Evolutionary conservation across 2,888 invertebrate species (phyloP), one percentile per base, ranked within the genome.

Genomic region (Heliconius cydno): DNA sequence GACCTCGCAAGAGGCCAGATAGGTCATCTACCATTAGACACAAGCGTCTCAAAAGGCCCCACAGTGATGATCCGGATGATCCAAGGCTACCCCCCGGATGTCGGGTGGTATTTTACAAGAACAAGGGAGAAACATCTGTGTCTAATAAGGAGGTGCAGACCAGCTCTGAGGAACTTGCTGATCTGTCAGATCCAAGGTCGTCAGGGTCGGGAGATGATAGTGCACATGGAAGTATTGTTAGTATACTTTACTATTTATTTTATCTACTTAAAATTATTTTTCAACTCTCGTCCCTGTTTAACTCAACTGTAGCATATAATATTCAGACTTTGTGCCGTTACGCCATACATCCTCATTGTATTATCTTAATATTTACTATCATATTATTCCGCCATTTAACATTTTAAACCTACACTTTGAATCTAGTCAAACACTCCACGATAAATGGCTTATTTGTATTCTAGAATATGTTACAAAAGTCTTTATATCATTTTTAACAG

Each of bases 81-180:
- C 41, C 68, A 0, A 46, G 38, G 12, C 12, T 65, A 12, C 74
- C 73, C 15, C 67, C 67, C 19, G 73, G n/a, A 5, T 68, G 70
- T 63, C 70, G 74, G 13, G 65, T 74, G n/a, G 38, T 77, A 7
- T n/a, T 80, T 46, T 77, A 75, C 28, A 75, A 68, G 15, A 34
- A 76, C 46, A 52, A n/a, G 12, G 70, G 46, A 22, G 65, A 77
- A 28, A 74, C 70, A 12, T 77, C 77, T 3, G 77, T 68, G n/a
- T 80, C 77, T n/a, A 73, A 52, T n/a, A 78, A 78, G 30, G 74
- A 57, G 4, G 38, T 74, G 1, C 57, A 78, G 78, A 79, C 63
- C 38, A 68, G 68, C n/a, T 60, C 52, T 7, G 79, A 46, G 7
- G 75, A 68, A 19, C 6, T 41, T 30, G 57, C 22, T 13, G 78